Evolutionary conservation across 2,888 invertebrate genomes (phyloP).

Genomic region (Rugalucina vietnamica): DNA sequence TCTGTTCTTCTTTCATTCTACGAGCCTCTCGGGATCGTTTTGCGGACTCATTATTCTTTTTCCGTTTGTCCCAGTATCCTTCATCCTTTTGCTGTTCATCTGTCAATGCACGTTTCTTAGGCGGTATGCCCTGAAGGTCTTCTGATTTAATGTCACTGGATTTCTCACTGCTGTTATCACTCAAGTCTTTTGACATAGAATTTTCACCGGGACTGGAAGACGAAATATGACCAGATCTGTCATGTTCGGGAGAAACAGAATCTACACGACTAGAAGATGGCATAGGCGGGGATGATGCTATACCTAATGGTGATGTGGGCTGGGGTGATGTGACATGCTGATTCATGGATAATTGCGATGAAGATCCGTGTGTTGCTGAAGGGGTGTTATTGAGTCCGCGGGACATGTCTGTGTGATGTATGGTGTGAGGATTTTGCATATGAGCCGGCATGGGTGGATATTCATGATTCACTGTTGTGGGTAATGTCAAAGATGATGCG

Average conservation of each 20-base stretch:
- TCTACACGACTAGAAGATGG: slow-evolving; percentile 46
- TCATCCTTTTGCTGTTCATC: slow-evolving; percentile 77
- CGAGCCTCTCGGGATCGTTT: slow-evolving; percentile 83
- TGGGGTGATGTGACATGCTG: slow-evolving; percentile 44
- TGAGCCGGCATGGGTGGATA: slow-evolving; percentile 57
- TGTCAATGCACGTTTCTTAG: slow-evolving; percentile 75
- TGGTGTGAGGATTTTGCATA: slow-evolving; percentile 33
- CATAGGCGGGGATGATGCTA: slow-evolving; percentile 43
- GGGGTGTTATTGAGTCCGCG: not conserved
- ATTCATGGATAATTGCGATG: slow-evolving; percentile 36
- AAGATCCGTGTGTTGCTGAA: not conserved
- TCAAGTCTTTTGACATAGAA: slow-evolving; percentile 50
- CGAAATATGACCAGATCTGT: slow-evolving; percentile 46
- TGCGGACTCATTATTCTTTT: slow-evolving; percentile 84
- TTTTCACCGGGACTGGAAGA: slow-evolving; percentile 61
- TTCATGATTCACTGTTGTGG: slow-evolving; percentile 41
- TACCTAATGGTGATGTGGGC: slow-evolving; percentile 14
- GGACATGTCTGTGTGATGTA: slow-evolving; percentile 23
- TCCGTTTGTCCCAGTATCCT: slow-evolving; percentile 83
- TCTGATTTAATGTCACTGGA: slow-evolving; percentile 53
- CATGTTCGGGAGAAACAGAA: slow-evolving; percentile 55
- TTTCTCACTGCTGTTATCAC: slow-evolving; percentile 48
- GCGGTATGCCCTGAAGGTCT: slow-evolving; percentile 59
- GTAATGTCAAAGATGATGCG: slow-evolving; percentile 41
- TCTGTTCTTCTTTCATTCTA: slow-evolving; percentile 83